Evolutionary conservation across 2,113 vertebrate species (phyloP).

Genomic region (Chaetodon trifascialis): DNA sequence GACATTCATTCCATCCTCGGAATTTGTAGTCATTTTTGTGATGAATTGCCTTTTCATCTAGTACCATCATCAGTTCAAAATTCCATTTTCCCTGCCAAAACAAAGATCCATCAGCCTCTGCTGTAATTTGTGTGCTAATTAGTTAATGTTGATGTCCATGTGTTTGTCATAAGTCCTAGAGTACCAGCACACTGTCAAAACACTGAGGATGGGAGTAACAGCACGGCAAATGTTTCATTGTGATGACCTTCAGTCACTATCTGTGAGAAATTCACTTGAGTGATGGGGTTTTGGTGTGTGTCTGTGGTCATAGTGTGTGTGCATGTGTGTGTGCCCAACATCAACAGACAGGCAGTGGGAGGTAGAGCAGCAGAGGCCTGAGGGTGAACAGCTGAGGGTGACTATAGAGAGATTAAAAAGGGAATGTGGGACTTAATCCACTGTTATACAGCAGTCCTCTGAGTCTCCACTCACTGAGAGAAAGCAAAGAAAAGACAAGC

Average conservation of each 20-base stretch:
- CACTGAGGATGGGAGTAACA: background rate
- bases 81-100: background rate
- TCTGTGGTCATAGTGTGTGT: background rate
- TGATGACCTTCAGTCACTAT: constrained; percentile 10
- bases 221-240: background rate
- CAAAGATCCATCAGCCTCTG: too few species aligned
- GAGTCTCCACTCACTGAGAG: constrained; percentile 62
- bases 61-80: background rate
- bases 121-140: background rate
- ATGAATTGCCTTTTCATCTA: too few species aligned
- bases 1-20: background rate
- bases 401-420: constrained; percentile 75
- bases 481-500: constrained; percentile 67
- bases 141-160: background rate
- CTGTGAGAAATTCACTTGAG: constrained; percentile 16
- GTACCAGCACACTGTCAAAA: background rate
- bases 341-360: constrained; percentile 61
- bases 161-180: background rate
- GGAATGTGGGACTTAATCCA: constrained; percentile 82
- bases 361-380: constrained; percentile 52
- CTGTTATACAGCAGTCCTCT: constrained; percentile 61
- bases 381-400: constrained; percentile 73
- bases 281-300: background rate
- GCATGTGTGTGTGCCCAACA: constrained; percentile 31
- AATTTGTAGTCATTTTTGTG: background rate